phyloP scores from a whole-genome alignment of 2,888 invertebrate genomes.

The Plagiodera versicolora region DNA sequence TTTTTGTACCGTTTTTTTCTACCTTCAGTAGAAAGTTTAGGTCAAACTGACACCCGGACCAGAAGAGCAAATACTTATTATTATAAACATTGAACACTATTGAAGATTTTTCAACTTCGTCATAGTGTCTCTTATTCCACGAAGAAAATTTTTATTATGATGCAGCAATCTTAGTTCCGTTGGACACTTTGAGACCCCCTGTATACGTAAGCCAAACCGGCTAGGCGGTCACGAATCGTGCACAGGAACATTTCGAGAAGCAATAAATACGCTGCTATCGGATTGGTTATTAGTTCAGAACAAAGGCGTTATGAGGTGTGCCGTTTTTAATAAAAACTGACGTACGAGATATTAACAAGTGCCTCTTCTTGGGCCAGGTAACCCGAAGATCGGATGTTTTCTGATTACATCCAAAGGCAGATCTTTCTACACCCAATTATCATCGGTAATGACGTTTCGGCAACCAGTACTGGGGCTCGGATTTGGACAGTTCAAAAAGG shows the following conservation, averaged over 20 bases:
- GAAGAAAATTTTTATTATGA: too few relatives aligned
- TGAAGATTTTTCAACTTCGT: too few relatives aligned
- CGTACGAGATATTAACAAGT: slow-evolving; percentile 45
- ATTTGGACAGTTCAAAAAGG: background rate
- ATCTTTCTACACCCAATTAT: slow-evolving; percentile 39
- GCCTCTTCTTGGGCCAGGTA: slow-evolving; percentile 20
- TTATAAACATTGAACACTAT: too few relatives aligned
- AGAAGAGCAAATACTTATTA: too few relatives aligned
- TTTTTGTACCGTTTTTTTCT: too few relatives aligned
- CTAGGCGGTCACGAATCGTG: too few relatives aligned
- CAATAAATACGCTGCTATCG: slow-evolving; percentile 16
- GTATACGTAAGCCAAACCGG: too few relatives aligned
- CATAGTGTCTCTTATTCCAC: too few relatives aligned
- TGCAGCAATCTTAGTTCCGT: too few relatives aligned
- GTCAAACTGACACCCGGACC: too few relatives aligned
- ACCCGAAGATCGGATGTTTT: slow-evolving; percentile 17
- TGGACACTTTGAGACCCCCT: too few relatives aligned
- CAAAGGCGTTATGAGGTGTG: slow-evolving; percentile 37
- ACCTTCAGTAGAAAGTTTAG: too few relatives aligned
- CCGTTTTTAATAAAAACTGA: slow-evolving; percentile 49
- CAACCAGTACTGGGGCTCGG: slow-evolving; percentile 10
- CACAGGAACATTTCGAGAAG: slow-evolving; percentile 4
- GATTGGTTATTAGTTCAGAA: slow-evolving; percentile 20
- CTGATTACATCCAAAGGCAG: slow-evolving; percentile 16
- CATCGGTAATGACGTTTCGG: slow-evolving; percentile 32